phyloP scores from a whole-genome alignment of 2,113 vertebrate species.

The cattle (Bos taurus) region ARS-UCD2.0 NC_037342.1:45507001-45507500 shows the following conservation, averaged over 20 bases:
- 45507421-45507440: not conserved
- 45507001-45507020: not conserved
- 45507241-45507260: not conserved
- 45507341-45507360: slow-evolving; percentile 19
- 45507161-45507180: not conserved
- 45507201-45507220: not conserved
- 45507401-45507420: not conserved
- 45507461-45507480: not conserved
- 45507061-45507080: not conserved
- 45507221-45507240: not conserved
- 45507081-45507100: not conserved
- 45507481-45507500: not conserved
- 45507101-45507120: not conserved
- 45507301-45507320: not conserved
- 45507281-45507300: not conserved
- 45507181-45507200: not conserved
- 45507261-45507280: not conserved
- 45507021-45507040: not conserved
- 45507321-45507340: not conserved
- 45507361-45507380: not conserved
- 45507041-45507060: not conserved
- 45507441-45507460: not conserved
- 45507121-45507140: not conserved
- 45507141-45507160: not conserved
- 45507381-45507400: not conserved